Conservation (phyloP, 2,113 vertebrate genomes). For the Chinchilla lanigera region DNA sequence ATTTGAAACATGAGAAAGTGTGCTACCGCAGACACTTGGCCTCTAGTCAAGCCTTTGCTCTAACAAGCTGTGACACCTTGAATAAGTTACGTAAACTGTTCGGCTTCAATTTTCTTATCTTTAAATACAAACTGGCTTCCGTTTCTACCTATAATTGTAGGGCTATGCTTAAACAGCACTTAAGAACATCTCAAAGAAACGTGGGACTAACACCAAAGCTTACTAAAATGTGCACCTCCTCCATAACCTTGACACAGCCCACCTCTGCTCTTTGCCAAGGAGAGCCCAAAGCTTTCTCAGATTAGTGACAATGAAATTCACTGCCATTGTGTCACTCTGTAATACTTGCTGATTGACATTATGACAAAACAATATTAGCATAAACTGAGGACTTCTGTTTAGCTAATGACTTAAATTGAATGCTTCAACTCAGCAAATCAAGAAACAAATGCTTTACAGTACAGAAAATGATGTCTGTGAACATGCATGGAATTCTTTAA, state of each 20-base stretch:
- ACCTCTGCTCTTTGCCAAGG: conserved; percentile 70
- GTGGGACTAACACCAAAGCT: conserved; percentile 23
- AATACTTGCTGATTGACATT: conserved; percentile 71
- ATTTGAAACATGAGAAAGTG: conserved; percentile 30
- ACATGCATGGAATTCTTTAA: conserved; percentile 78
- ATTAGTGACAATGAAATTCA: conserved; percentile 76
- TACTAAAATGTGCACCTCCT: not conserved
- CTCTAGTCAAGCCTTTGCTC: not conserved
- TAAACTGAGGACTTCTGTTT: conserved; percentile 78
- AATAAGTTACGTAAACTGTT: conserved; percentile 58
- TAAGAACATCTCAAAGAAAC: conserved; percentile 54
- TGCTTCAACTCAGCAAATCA: conserved; percentile 70
- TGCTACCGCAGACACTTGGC: not conserved
- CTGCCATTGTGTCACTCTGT: conserved; percentile 77
- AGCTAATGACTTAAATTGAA: conserved; percentile 81
- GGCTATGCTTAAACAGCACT: conserved; percentile 18
- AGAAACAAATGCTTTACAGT: conserved; percentile 71
- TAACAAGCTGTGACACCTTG: conserved; percentile 48
- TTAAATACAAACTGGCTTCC: conserved; percentile 60
- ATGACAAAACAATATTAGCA: conserved; percentile 75
- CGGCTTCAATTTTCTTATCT: conserved; percentile 44
- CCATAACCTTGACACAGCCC: conserved; percentile 57
- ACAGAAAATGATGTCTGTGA: conserved; percentile 69
- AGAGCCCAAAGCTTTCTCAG: conserved; percentile 77
- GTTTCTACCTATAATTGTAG: conserved; percentile 49